Evolutionary conservation across 2,113 vertebrate genomes (phyloP), one percentile per base, ranked within the genome.

Genomic region (Pelusios castaneus): DNA sequence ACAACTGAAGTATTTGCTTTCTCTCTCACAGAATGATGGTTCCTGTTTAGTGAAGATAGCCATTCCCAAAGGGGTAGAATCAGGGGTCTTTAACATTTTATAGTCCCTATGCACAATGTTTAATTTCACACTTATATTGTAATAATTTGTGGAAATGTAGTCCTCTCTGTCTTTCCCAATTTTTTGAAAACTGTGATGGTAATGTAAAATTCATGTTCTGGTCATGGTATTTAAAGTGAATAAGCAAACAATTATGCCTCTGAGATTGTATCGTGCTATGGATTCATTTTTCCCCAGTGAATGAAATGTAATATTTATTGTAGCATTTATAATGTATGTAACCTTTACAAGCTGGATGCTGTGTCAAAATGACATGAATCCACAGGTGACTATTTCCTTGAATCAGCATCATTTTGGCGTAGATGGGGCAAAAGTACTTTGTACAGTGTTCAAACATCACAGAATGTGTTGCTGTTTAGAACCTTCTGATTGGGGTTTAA

Each of bases 141-240:
- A 47, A 54, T 77, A 45, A 82, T 94, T 8, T 21, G 89, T 92
- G 83, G 17, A 77, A 94, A 95, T 95, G 27, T 4, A 0, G 87
- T 95, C 83, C 87, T 96, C 79, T 80, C 93, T 91, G 87, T 92
- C 88, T 95, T 84, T n/a, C 78, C 89, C 88, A 47, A 75, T 87
- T 86, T 91, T 75, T 67, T 95, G 90, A 95, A 89, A 92, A 94
- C 76, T 89, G 93, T 97, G 94, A 60, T 89, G 94, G 90, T 97
- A 89, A 78, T 83, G 90, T 96, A 93, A 70, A 94, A 90, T 91
- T 96, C 1, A 2, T 41, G 93, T 94, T 97, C 88, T 93, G 95
- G 86, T 93, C 86, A 52, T 94, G 94, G 92, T 95, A 49, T 94
- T 88, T 91, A 43, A 95, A 96, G 56, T 96, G 95, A 82, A 86